Base-by-base conservation (phyloP, 2,797 vertebrate genomes). In the Pygocentrus nattereri region DNA sequence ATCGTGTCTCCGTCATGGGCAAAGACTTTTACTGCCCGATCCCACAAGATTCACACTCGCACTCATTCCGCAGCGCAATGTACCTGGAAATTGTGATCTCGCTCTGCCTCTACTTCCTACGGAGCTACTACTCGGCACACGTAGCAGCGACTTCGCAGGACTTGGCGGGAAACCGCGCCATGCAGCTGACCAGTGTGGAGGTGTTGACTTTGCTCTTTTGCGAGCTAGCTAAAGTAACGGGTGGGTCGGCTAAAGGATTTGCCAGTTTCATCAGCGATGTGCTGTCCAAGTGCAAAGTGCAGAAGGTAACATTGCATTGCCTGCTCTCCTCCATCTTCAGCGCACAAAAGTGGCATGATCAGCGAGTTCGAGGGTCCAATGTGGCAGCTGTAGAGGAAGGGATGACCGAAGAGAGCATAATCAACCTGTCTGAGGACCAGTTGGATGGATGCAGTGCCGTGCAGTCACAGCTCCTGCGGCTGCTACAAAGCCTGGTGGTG, bases 21-120 rank as follows among this genome's bases (percentile, higher is more conserved):
- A 98, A 97, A 90, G 98, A 99, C 91, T 99, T 99, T 89, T 99
- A 99, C 84, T 98, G 97, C 87, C 96, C 97, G 81, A 98, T 99
- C 80, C 96, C 97, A 1, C 94, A 97, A 78, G 98, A 99, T 91
- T 98, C 97, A 0, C 95, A 95, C 88, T 97, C 97, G 30, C 98
- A 99, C 88, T 96, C 96, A 31, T 99, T 99, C 78, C 96, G 98
- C 77, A 98, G 97, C 81, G 98, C 98, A 76, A 99, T 99, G 98
- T 99, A 98, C 89, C 95, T 99, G 86, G 98, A 99, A 93, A 97
- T 99, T 88, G 96, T 99, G 76, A 98, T 99, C 89, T 99, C 98
- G 0, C 95, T 99, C 80, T 99, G 98, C 82, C 95, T 99, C 0
- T 99, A 98, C 90, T 99, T 97, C 74, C 92, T 99, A 88, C 93